phyloP scores from a whole-genome alignment of 2,113 vertebrate genomes.

The Odontophorus gujanensis region DNA sequence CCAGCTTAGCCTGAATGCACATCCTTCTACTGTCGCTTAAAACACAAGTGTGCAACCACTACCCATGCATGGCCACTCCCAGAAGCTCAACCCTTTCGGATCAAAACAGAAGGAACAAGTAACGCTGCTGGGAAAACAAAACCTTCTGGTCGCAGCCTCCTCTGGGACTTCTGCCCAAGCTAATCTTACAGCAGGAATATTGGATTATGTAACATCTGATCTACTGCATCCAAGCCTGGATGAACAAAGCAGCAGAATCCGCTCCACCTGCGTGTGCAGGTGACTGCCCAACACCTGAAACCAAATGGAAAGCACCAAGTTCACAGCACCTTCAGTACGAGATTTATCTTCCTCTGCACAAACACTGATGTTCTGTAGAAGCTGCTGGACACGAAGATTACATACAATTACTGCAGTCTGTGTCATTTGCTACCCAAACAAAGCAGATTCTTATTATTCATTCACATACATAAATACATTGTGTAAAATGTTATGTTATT shows the following conservation, averaged over 20 bases:
- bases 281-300: not conserved
- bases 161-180: not conserved
- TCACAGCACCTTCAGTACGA: not conserved
- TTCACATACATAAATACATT: not conserved
- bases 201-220: not conserved
- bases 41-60: not conserved
- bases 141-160: not conserved
- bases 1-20: not conserved
- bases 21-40: not conserved
- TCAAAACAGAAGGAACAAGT: accelerated
- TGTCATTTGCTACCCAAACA: not conserved
- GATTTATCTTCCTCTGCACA: not conserved
- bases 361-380: not conserved
- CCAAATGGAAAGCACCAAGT: not conserved
- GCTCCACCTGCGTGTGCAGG: accelerated
- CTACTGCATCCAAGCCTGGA: accelerated
- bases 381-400: not conserved
- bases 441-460: not conserved
- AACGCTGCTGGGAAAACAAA: not conserved
- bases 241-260: not conserved
- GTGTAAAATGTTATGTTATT: not conserved
- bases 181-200: not conserved
- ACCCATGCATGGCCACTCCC: accelerated
- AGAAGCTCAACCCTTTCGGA: not conserved
- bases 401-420: not conserved